Base-by-base conservation (phyloP, 2,888 invertebrate genomes). In the Leptopilina drosophilae region DNA sequence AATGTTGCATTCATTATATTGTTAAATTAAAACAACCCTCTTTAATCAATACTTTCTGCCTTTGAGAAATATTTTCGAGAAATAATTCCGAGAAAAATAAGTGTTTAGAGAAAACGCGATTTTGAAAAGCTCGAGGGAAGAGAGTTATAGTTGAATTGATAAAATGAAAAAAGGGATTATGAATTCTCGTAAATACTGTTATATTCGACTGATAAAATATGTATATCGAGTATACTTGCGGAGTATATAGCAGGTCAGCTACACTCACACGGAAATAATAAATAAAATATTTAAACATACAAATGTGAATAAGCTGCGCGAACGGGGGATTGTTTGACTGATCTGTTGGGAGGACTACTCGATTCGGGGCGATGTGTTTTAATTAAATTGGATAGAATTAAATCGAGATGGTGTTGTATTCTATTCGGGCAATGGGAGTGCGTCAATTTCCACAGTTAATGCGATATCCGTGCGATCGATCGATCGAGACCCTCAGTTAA, bases 401-500 rank as follows among this genome's bases (percentile, higher is more conserved):
- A 79, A 76, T 80, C 76, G 67, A 75, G 67, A 20, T 75, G 73
- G 79, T 78, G 77, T 82, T 79, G 78, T 69, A 79, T 83, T 83
- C 80, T 80, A 80, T 80, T 66, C 53, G 69, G 65, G 78, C 79
- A 77, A 78, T 77, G 80, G 77, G 76, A 83, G 79, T 84, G 80
- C 84, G 80, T 79, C 82, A 82, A 82, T 84, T 84, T 78, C 83
- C 83, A 79, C 69, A 66, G 33, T 78, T 82, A 83, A 83, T 79
- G 78, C 83, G 83, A 83, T 83, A 82, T 77, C 80, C 77, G 76
- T 79, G 78, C 81, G 64, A 82, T 78, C 77, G 77, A 69, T 59
- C 77, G 75, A 64, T 62, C 75, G 62, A 73, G 77, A 49, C 53
- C 69, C 73, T 73, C 73, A 53, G 73, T 73, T 73, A 73, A 73